Evolutionary conservation across 1,140 invertebrate species (phyloP).

Genomic region (Lethrus apterus): DNA sequence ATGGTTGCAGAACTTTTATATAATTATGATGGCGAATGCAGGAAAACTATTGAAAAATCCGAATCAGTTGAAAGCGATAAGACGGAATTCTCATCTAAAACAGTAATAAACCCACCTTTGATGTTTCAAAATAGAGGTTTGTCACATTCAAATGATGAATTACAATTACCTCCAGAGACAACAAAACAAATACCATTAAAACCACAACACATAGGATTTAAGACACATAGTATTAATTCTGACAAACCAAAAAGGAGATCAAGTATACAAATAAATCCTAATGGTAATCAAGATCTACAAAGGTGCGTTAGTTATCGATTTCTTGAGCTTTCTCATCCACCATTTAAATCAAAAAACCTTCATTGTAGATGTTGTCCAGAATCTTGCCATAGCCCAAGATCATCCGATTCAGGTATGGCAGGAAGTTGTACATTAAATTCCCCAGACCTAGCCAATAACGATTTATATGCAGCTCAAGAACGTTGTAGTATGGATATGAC

Average conservation of each 20-base stretch:
- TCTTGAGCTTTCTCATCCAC: conserved; percentile 33
- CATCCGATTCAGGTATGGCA: conserved; percentile 76
- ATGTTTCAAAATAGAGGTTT: conserved; percentile 41
- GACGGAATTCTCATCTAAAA: conserved; percentile 29
- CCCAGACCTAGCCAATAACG: conserved; percentile 46
- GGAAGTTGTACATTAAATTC: conserved; percentile 67
- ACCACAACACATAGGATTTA: no score
- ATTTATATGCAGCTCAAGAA: conserved; percentile 10
- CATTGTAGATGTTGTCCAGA: conserved; percentile 52
- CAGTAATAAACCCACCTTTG: conserved; percentile 47
- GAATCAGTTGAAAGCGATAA: conserved; percentile 33
- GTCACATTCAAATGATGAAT: conserved; percentile 17
- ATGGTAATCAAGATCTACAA: conserved; percentile 20
- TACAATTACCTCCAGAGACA: conserved; percentile 28
- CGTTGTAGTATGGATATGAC: conserved; percentile 17
- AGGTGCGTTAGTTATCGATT: conserved; percentile 47
- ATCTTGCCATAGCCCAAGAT: conserved; percentile 54
- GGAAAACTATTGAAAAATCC: conserved; percentile 21
- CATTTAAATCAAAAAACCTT: conserved; percentile 14
- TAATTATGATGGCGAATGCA: conserved; percentile 28
- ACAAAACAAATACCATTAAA: no score
- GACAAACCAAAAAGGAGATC: conserved; percentile 26
- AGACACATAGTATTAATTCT: conserved; percentile 35
- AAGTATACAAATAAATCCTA: conserved; percentile 32
- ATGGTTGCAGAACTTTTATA: conserved; percentile 46